Percentiles rank a stretch among this genome's conserved stretches.
Conservation (phyloP, 2,888 invertebrate genomes). For the Apamea sordens region DNA sequence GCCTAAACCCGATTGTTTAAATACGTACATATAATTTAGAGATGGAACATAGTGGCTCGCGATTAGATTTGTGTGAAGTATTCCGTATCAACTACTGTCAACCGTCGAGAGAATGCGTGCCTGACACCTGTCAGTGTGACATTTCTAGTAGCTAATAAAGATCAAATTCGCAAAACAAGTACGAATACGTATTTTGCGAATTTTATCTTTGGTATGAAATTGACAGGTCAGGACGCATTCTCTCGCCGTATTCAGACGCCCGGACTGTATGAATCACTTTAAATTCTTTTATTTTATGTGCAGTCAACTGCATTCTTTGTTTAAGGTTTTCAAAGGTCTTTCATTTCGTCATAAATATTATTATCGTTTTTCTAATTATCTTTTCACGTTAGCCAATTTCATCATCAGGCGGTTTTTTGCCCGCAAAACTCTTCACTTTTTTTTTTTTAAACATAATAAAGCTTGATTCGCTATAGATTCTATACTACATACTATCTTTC, state of each 20-base stretch:
- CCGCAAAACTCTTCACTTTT: not conserved
- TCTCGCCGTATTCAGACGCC: too few species aligned
- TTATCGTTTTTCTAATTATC: not conserved
- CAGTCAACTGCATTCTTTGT: not conserved
- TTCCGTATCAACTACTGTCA: not conserved
- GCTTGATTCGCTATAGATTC: not conserved
- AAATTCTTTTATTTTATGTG: not conserved
- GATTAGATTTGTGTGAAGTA: not conserved
- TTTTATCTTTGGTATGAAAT: too few species aligned
- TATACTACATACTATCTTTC: not conserved
- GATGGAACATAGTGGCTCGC: not conserved
- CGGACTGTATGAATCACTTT: not conserved
- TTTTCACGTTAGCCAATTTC: not conserved
- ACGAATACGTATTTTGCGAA: too few species aligned
- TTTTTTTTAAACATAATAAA: not conserved
- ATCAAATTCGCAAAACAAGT: too few species aligned
- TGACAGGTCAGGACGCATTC: too few species aligned
- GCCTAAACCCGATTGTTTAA: slow-evolving; percentile 25
- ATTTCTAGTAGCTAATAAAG: too few species aligned
- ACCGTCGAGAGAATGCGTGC: too few species aligned
- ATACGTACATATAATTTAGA: not conserved
- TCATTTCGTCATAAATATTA: too few species aligned
- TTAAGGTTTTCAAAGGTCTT: not conserved
- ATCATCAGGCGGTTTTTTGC: not conserved
- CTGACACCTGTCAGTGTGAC: too few species aligned